Base-by-base conservation (phyloP, 2,888 invertebrate species). In the Chorisops tibialis region DNA sequence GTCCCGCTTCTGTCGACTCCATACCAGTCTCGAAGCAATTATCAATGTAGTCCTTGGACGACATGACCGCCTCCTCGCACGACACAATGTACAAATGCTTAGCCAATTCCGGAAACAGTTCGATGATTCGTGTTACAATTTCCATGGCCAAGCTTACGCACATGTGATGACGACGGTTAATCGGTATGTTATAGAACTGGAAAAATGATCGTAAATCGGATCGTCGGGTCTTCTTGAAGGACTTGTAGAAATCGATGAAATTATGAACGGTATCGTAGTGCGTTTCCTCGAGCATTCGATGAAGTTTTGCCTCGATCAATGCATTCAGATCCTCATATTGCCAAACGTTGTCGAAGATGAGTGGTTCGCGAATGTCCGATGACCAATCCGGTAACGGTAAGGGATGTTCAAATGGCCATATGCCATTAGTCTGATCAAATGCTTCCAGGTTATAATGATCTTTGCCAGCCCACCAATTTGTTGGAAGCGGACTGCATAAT, bases 191-290 rank as follows among this genome's bases (percentile, higher is more conserved):
- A 77, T 93, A 94, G 73, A 82, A 82, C 69, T 86, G 84, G 78
- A 88, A 93, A 74, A 89, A 88, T 67, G 87, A 84, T 68, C 83
- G 83, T 69, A 93, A 79, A 67, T 83, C 82, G 61, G 83, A 83
- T 72, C 86, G 85, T 54, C 82, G 80, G 54, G 84, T 83, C 65
- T 81, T 80, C 71, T 85, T 84, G 78, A 82, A 87, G 64, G 81
- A 79, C 68, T 88, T 87, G 77, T 81, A 83, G 69, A 87, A 81
- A 68, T 81, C 79, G 70, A 92, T 80, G 79, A 93, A 90, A 79
- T 93, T 92, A 78, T 88, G 88, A 67, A 93, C 85, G 58, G 93
- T 93, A 80, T 95, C 91, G 78, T 95, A 95, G 79, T 91, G 89
- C 75, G 93, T 89, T 71, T 88, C 86, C 73, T 88, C 87, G 73